Evolutionary conservation across 2,797 vertebrate genomes (phyloP), one percentile per base, ranked within the genome.

Genomic region (Arctocebus calabarensis): DNA sequence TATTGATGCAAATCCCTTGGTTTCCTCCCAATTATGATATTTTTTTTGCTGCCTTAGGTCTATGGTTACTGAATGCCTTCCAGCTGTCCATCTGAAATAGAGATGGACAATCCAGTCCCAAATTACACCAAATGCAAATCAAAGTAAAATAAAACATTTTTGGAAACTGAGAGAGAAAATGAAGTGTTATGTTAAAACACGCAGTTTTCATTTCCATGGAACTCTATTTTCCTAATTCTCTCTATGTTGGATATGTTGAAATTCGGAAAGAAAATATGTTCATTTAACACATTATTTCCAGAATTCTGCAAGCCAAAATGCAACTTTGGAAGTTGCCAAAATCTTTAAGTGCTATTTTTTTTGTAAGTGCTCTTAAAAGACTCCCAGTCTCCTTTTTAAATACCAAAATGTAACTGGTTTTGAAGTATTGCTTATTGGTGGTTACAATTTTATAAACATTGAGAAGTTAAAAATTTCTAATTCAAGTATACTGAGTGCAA

Each of bases 101-200:
- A 87, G 32, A 92, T 52, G 68, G 52, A 22, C 22, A 59, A 93
- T 62, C 40, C 22, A 64, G 13, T 91, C 37, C 27, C 45, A 90
- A 66, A 66, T 89, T 17, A 77, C 29, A 40, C 43, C 48, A 66
- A 70, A 57, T 9, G 66, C 27, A 86, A 96, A 66, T 73, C 61
- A 84, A 61, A 92, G 82, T 79, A 57, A 17, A 88, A 82, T 70
- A 32, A 84, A 87, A 52, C 2, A 0, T 74, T 93, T 95, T 87
- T 22, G 40, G 90, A 91, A 83, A 22, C 34, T 34, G 66, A 92
- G 37, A 95, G 23, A 55, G 77, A 94, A 95, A 79, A 59, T 27
- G 7, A 84, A 87, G 81, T 55, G 90, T 64, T 29, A 43, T 83
- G 23, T 77, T 89, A 70, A 95, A 92, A 93, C 88, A 40, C 11